Conservation (phyloP, 2,113 vertebrate genomes). For the Xenopus laevis region DNA sequence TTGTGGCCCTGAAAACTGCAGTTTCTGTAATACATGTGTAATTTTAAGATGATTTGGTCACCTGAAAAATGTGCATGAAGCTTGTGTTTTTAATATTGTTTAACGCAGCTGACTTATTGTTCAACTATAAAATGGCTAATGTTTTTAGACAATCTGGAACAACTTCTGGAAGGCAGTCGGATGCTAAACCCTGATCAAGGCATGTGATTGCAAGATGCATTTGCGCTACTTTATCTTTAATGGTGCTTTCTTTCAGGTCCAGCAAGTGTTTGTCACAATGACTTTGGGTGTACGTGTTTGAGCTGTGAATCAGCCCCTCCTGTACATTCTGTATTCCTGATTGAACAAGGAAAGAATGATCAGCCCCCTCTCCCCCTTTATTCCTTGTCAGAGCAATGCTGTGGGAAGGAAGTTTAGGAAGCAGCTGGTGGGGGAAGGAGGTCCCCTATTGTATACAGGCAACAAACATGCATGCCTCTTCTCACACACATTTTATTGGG, state of each 20-base stretch:
- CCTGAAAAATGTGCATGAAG: too few relatives aligned
- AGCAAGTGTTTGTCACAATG: neutral
- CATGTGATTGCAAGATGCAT: too few relatives aligned
- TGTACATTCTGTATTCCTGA: slow-evolving; percentile 9
- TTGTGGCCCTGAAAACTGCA: too few relatives aligned
- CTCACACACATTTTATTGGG: neutral
- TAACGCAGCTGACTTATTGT: too few relatives aligned
- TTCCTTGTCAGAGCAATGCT: slow-evolving; percentile 10
- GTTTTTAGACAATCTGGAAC: too few relatives aligned
- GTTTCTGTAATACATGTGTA: too few relatives aligned
- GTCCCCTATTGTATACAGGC: slow-evolving; percentile 29
- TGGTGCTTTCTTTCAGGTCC: too few relatives aligned
- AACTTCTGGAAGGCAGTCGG: too few relatives aligned
- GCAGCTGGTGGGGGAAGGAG: slow-evolving; percentile 33
- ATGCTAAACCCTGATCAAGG: too few relatives aligned
- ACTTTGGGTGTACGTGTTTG: slow-evolving; percentile 19
- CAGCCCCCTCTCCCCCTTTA: slow-evolving; percentile 8
- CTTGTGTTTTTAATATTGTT: too few relatives aligned
- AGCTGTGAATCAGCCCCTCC: neutral
- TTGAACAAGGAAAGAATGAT: neutral
- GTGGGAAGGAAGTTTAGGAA: slow-evolving; percentile 43
- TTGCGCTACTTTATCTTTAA: neutral
- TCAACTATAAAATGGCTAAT: too few relatives aligned
- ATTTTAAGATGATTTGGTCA: too few relatives aligned
- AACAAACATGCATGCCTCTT: slow-evolving; percentile 7